phyloP scores from a whole-genome alignment of 2,888 invertebrate genomes.

The Leptinotarsa haldemani region DNA sequence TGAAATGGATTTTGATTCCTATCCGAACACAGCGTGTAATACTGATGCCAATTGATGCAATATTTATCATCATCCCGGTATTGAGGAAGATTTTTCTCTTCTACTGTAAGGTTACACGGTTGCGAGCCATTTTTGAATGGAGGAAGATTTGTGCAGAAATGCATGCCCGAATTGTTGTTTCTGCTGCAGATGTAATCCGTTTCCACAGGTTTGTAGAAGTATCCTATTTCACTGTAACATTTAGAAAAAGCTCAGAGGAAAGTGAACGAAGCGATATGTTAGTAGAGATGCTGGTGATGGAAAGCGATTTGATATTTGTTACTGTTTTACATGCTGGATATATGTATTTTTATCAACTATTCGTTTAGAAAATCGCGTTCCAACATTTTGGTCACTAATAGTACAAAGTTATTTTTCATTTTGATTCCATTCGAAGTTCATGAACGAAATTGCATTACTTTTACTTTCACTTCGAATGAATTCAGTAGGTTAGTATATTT shows the following conservation, averaged over 20 bases:
- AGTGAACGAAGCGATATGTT: not conserved
- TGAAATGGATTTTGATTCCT: slow-evolving; percentile 97
- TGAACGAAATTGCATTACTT: not conserved
- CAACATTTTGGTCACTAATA: not conserved
- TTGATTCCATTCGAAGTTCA: slow-evolving; percentile 5
- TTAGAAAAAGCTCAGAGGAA: slow-evolving; percentile 22
- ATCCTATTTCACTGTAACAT: slow-evolving; percentile 71
- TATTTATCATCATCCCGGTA: slow-evolving; percentile 66
- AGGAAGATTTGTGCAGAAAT: slow-evolving; percentile 86
- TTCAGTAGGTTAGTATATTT: slow-evolving; percentile 1
- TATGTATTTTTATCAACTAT: not conserved
- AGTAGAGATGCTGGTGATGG: not conserved
- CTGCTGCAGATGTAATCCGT: slow-evolving; percentile 98
- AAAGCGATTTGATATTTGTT: not conserved
- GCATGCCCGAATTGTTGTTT: slow-evolving; percentile 95
- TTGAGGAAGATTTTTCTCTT: slow-evolving; percentile 55
- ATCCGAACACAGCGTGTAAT: slow-evolving; percentile 94
- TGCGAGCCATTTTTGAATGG: slow-evolving; percentile 79
- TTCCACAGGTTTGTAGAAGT: slow-evolving; percentile 84
- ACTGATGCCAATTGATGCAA: slow-evolving; percentile 99
- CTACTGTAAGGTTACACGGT: slow-evolving; percentile 78
- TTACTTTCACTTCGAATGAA: slow-evolving; percentile 1
- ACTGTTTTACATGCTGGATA: not conserved
- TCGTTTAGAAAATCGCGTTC: not conserved
- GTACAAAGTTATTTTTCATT: not conserved